A percentile compares a stretch with the other conserved stretches of the same genome.
Conservation (phyloP, 92 coral and sea anemone genomes). For the Umimayanthus chanpuru region DNA sequence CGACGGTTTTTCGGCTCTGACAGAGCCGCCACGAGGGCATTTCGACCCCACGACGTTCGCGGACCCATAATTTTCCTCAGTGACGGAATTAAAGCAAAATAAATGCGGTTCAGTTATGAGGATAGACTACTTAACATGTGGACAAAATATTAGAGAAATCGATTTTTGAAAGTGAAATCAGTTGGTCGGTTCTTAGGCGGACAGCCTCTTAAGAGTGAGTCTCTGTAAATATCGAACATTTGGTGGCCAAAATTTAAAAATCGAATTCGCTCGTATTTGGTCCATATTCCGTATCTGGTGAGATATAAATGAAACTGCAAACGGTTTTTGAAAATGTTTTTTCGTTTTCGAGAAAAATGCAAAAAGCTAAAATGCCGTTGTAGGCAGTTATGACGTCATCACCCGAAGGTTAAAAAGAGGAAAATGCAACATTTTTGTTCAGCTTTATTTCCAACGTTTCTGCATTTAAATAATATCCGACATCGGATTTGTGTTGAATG, state of each 20-base stretch:
- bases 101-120: conserved; percentile 53
- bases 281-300: conserved; percentile 25
- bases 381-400: conserved; percentile 24
- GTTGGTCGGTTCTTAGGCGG: too few species aligned
- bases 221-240: conserved; percentile 18
- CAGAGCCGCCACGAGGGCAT: conserved; percentile 28
- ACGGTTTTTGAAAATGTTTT: conserved; percentile 29
- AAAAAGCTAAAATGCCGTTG: conserved; percentile 20
- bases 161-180: conserved; percentile 46
- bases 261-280: conserved; percentile 22
- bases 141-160: conserved; percentile 48
- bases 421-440: conserved; percentile 19
- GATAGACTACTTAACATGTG: conserved; percentile 45
- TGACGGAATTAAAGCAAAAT: conserved; percentile 49
- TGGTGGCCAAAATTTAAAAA: conserved; percentile 29
- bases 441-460: conserved; percentile 21
- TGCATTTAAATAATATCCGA: conserved; percentile 14
- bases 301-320: conserved; percentile 27
- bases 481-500: conserved; percentile 25
- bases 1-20: conserved; percentile 35
- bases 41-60: conserved; percentile 43
- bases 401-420: conserved; percentile 25
- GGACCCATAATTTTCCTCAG: conserved; percentile 40
- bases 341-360: conserved; percentile 24
- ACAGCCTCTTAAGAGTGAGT: conserved; percentile 18